Conservation (phyloP, 2,113 vertebrate species). For the Ptilorrhoa leucosticta region DNA sequence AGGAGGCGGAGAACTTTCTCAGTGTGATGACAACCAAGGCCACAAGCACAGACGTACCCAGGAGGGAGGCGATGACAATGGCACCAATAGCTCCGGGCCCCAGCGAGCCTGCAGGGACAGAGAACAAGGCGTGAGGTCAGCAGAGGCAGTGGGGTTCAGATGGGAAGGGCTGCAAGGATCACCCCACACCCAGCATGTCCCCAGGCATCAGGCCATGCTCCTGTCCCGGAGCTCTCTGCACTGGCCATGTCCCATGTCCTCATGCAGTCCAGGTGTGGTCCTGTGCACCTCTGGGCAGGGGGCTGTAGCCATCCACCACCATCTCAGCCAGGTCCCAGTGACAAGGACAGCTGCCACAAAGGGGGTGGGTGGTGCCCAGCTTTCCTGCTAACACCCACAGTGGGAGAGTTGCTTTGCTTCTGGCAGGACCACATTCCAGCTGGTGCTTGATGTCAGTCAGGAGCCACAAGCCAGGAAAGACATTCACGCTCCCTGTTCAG, state of each 20-base stretch:
- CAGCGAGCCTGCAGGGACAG: slow-evolving; percentile 76
- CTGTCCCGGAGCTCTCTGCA: fast-evolving
- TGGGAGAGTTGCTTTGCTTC: not conserved
- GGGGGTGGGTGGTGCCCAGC: fast-evolving
- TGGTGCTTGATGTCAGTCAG: not conserved
- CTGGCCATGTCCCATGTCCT: not conserved
- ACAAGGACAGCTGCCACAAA: not conserved
- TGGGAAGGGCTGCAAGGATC: not conserved
- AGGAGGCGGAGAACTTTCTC: slow-evolving; percentile 89
- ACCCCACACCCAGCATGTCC: fast-evolving
- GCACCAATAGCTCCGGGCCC: slow-evolving; percentile 94
- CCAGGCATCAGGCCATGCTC: not conserved
- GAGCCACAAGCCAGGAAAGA: not conserved
- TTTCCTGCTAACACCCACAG: not conserved
- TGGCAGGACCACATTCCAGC: not conserved
- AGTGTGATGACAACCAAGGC: slow-evolving; percentile 91
- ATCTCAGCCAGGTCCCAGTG: not conserved
- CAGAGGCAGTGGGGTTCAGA: not conserved
- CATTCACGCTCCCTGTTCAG: fast-evolving
- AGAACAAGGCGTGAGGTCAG: not conserved
- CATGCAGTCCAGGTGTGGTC: fast-evolving
- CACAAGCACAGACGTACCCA: slow-evolving; percentile 91
- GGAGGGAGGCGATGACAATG: slow-evolving; percentile 91
- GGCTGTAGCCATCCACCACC: not conserved
- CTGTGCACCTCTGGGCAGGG: too few species aligned